Conservation (phyloP, 2,888 invertebrate species). For the Eilema caniola region DNA sequence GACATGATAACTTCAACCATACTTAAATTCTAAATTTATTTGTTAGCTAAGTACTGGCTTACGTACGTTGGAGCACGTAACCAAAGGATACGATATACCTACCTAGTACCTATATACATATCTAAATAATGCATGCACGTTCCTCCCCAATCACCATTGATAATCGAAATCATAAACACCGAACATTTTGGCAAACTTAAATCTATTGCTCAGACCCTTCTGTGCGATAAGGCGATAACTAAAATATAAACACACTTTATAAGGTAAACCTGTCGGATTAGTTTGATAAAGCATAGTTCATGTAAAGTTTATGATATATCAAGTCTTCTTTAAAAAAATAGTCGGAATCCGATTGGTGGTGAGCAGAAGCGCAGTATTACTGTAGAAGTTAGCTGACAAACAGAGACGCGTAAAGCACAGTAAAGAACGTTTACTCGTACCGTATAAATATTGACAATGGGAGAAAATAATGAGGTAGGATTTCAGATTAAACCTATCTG, state of each 20-base stretch:
- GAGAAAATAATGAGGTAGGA: too few relatives aligned
- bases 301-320: too few relatives aligned
- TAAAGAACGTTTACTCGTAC: too few relatives aligned
- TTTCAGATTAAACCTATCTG: too few relatives aligned
- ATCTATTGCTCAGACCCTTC: conserved; percentile 25
- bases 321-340: too few relatives aligned
- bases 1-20: not conserved
- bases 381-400: too few relatives aligned
- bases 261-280: too few relatives aligned
- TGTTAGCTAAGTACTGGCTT: not conserved
- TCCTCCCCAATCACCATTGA: conserved; percentile 30
- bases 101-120: conserved; percentile 24
- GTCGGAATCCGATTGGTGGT: too few relatives aligned
- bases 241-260: not conserved
- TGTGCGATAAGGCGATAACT: not conserved
- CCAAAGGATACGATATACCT: conserved; percentile 19
- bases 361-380: too few relatives aligned
- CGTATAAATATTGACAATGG: too few relatives aligned
- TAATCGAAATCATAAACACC: conserved; percentile 42
- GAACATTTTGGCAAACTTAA: conserved; percentile 34
- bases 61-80: not conserved
- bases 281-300: too few relatives aligned
- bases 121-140: conserved; percentile 40
- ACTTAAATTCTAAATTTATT: not conserved
- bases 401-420: too few relatives aligned